phyloP scores from a whole-genome alignment of 2,888 invertebrate species.

The Cyclophora punctaria region DNA sequence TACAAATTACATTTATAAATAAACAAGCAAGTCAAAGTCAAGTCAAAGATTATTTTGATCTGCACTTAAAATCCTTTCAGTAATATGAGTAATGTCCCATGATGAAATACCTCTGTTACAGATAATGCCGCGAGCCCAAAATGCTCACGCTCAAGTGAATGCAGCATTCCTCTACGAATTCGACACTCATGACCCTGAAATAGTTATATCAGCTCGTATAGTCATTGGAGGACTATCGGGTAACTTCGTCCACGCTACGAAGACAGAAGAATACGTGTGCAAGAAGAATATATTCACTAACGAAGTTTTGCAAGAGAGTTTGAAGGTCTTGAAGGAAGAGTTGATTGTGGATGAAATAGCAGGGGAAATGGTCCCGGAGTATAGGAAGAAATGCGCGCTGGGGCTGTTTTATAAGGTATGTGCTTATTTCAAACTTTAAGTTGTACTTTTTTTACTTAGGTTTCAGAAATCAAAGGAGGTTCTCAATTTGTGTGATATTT shows the following conservation, averaged over 20 bases:
- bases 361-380: slow-evolving; percentile 75
- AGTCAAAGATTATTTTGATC: too few species aligned
- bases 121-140: slow-evolving; percentile 83
- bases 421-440: too few species aligned
- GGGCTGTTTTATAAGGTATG: slow-evolving; percentile 79
- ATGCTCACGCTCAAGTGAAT: slow-evolving; percentile 84
- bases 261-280: slow-evolving; percentile 68
- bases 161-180: slow-evolving; percentile 81
- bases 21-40: too few species aligned
- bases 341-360: slow-evolving; percentile 48
- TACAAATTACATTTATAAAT: too few species aligned
- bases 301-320: slow-evolving; percentile 62
- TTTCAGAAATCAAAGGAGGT: too few species aligned
- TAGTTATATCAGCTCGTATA: slow-evolving; percentile 68
- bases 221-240: slow-evolving; percentile 75
- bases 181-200: slow-evolving; percentile 26
- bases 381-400: slow-evolving; percentile 75
- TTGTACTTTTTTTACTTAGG: not conserved
- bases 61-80: too few species aligned
- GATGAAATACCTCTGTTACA: slow-evolving; percentile 32
- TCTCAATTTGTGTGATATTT: too few species aligned
- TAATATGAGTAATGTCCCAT: too few species aligned
- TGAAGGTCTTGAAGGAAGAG: slow-evolving; percentile 74
- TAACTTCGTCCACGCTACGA: slow-evolving; percentile 72
- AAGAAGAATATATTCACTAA: slow-evolving; percentile 57